These are phyloP conservation scores for Anarrhichthys ocellatus DNA, from an alignment of 2,113 vertebrate genomes.

Conservation along the genomic window DNA sequence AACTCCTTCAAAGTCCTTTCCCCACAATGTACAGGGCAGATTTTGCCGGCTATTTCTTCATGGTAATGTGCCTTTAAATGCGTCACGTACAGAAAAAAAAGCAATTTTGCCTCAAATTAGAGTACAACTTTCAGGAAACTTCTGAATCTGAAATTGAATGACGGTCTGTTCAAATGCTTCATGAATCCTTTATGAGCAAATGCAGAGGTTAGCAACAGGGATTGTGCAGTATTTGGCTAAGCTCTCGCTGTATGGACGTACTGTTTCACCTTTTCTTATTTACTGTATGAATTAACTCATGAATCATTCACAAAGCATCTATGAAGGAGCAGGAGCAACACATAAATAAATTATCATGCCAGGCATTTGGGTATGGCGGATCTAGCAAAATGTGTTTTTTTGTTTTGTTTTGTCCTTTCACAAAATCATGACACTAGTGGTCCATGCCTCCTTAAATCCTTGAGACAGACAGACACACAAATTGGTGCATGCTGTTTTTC, in stretches of 20 bases:
- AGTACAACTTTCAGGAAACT: conserved; percentile 19
- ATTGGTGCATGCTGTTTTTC: conserved; percentile 29
- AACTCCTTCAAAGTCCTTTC: conserved; percentile 37
- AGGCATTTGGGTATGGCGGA: conserved; percentile 32
- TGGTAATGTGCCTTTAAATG: conserved; percentile 33
- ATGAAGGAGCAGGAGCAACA: conserved; percentile 48
- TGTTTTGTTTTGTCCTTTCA: not conserved
- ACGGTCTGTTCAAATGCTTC: conserved; percentile 24
- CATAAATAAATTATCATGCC: conserved; percentile 67
- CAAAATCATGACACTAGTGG: conserved; percentile 4
- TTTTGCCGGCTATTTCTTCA: conserved; percentile 34
- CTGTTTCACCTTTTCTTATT: conserved; percentile 66
- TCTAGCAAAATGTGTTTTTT: conserved; percentile 14
- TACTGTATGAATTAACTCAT: conserved; percentile 75
- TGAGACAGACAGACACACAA: conserved; percentile 37
- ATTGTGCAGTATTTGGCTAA: conserved; percentile 48
- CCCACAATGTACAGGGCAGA: conserved; percentile 13
- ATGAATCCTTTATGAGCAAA: conserved; percentile 63
- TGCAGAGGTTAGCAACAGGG: conserved; percentile 40
- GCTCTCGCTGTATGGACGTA: conserved; percentile 23
- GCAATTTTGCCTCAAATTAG: conserved; percentile 27
- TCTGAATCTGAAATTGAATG: conserved; percentile 23
- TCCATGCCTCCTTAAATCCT: conserved; percentile 24
- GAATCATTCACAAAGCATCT: conserved; percentile 69
- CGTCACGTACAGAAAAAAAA: conserved; percentile 10